Evolutionary conservation across 2,797 vertebrate species (phyloP).

Genomic region (Cyprinella venusta): DNA sequence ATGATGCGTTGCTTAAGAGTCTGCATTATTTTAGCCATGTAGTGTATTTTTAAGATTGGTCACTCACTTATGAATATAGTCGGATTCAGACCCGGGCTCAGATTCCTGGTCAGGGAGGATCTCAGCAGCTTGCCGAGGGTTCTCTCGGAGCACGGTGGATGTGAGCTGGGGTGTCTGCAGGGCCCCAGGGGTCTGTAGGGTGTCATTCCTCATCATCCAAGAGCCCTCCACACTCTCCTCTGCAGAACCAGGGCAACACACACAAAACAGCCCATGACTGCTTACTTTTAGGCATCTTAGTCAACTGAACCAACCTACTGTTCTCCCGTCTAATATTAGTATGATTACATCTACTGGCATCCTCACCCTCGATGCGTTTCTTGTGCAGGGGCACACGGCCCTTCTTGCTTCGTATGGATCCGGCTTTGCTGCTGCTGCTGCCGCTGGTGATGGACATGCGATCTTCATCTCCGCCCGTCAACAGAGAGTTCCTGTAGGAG

Average conservation of each 20-base stretch:
- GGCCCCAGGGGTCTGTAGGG: conserved; percentile 88
- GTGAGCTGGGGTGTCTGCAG: conserved; percentile 92
- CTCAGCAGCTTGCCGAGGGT: conserved; percentile 87
- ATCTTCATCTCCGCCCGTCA: conserved; percentile 92
- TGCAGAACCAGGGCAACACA: conserved; percentile 63
- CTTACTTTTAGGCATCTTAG: neutral
- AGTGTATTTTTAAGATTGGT: neutral
- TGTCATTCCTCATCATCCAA: conserved; percentile 93
- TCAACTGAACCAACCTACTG: neutral
- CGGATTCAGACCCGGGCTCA: conserved; percentile 93
- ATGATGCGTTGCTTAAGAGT: neutral
- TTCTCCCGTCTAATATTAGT: neutral
- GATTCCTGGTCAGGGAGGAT: conserved; percentile 94
- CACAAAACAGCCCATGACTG: conserved; percentile 24
- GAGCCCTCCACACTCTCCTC: conserved; percentile 93
- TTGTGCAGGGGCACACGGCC: conserved; percentile 92
- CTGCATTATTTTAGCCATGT: neutral
- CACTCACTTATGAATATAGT: conserved; percentile 94
- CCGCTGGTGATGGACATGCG: conserved; percentile 90
- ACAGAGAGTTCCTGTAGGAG: conserved; percentile 96
- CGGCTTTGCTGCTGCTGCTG: conserved; percentile 95
- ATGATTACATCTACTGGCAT: neutral
- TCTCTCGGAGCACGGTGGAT: conserved; percentile 93
- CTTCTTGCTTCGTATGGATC: conserved; percentile 96
- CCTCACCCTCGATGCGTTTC: conserved; percentile 85